A percentile compares a stretch with the other conserved stretches of the same genome.
Conservation (phyloP, 2,888 invertebrate genomes). For the Sclerodermus sp. region DNA sequence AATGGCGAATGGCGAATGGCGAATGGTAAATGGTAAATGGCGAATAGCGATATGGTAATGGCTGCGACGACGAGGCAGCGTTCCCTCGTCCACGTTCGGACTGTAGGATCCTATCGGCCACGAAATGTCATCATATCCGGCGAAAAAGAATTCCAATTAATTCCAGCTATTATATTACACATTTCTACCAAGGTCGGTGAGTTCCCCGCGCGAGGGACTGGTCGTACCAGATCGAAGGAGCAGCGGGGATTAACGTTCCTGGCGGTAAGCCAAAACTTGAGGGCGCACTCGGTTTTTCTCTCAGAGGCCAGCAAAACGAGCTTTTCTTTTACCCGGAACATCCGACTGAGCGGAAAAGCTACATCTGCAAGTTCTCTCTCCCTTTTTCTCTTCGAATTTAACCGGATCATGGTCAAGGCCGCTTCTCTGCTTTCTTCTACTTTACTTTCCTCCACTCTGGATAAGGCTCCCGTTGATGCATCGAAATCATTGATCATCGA, state of each 20-base stretch:
- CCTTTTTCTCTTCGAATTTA: background rate
- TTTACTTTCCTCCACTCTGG: background rate
- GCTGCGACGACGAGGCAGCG: no score
- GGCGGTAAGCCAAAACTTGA: conserved; percentile 5
- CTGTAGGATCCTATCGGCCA: no score
- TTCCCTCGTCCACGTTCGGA: no score
- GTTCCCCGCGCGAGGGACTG: conserved; percentile 16
- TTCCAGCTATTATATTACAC: conserved; percentile 27
- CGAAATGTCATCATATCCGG: no score
- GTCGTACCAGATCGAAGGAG: conserved; percentile 15
- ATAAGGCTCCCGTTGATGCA: background rate
- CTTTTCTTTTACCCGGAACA: background rate
- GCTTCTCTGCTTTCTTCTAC: conserved; percentile 1
- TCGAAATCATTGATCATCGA: no score
- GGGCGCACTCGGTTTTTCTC: background rate
- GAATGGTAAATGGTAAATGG: no score
- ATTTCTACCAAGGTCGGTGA: conserved; percentile 23
- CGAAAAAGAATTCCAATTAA: conserved; percentile 18
- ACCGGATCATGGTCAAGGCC: conserved; percentile 12
- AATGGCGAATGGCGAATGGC: no score
- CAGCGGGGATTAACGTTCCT: conserved; percentile 15
- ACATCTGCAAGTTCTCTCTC: no score
- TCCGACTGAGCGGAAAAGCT: no score
- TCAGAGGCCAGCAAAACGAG: background rate
- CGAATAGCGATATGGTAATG: no score